Evolutionary conservation across 2,888 invertebrate species (phyloP).

Genomic region (Julus scandinavius): DNA sequence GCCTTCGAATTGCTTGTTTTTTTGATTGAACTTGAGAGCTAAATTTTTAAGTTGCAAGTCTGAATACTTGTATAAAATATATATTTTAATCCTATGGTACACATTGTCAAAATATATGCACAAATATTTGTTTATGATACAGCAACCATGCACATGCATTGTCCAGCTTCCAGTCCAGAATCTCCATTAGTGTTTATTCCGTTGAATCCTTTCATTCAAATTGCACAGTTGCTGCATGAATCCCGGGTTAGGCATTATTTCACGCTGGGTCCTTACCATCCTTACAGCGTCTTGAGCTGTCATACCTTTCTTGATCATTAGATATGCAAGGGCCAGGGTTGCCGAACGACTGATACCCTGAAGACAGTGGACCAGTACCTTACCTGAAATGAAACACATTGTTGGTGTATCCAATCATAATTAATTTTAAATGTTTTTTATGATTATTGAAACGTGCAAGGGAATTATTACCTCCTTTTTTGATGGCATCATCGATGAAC

Average conservation of each 20-base stretch:
- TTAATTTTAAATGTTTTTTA: too few relatives aligned
- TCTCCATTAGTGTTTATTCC: conserved; percentile 50
- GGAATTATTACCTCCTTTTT: conserved; percentile 61
- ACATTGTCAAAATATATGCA: neutral
- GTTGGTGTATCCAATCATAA: too few relatives aligned
- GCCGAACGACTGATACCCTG: conserved; percentile 69
- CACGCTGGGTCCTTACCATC: conserved; percentile 65
- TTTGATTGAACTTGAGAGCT: too few relatives aligned
- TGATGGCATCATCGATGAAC: conserved; percentile 67
- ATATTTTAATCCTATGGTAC: neutral
- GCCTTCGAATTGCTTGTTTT: too few relatives aligned
- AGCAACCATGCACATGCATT: too few relatives aligned
- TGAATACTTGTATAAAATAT: neutral
- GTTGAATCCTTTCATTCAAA: conserved; percentile 63
- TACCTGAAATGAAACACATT: conserved; percentile 62
- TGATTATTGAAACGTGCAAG: neutral
- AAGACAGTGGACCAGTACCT: conserved; percentile 68
- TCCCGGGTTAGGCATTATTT: conserved; percentile 68
- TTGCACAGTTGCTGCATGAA: conserved; percentile 67
- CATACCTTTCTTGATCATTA: conserved; percentile 67
- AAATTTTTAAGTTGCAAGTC: too few relatives aligned
- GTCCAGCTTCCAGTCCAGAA: conserved; percentile 39
- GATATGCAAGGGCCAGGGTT: conserved; percentile 67
- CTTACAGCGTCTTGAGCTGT: conserved; percentile 66
- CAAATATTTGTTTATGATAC: neutral